Evolutionary conservation across 2,113 vertebrate genomes (phyloP), one percentile per base, ranked within the genome.

Genomic region (Callithrix jacchus): DNA sequence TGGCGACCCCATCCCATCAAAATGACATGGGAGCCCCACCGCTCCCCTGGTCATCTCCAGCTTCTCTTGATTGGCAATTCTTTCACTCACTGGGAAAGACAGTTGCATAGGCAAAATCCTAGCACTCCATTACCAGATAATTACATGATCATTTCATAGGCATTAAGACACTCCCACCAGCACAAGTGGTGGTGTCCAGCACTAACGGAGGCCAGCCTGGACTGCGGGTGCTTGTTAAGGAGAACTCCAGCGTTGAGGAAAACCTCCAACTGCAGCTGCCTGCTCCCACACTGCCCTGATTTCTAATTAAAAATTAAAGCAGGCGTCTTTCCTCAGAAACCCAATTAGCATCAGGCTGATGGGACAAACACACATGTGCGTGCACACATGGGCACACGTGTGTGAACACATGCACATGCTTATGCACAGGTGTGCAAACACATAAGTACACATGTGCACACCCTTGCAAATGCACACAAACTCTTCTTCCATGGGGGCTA

Each of bases 301-400:
- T 97, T 98, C 98, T 98, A 97, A 98, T 98, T 98, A 98, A 98
- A 98, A 98, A 97, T 98, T 98, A 97, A 98, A 98, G 97, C 94
- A 91, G 93, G 97, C 52, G 30, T 96, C 96, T 98, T 98, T 97
- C 96, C 98, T 98, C 97, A 97, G 96, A 97, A 98, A 97, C 94
- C 97, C 97, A 98, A 96, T 98, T 97, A 98, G 94, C 93, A 96
- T 96, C 97, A 91, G 93, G 94, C 97, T 92, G 76, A 87, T 6
- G 9, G 35, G 37, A 56, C 56, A 86, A 90, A 20, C 32, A 85
- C 8, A 2, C 42, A 27, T 2, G 1, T 30, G 25, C 14, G 16
- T 21, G 56, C 86, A 61, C 30, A 35, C 0, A 3, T 6, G 7
- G 45, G 66, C 47, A 70, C 49, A 25, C 11, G 0, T 4, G 37